A percentile compares a stretch with the other conserved stretches of the same genome.
These are phyloP conservation scores for Dinomys branickii DNA, from an alignment of 2,113 vertebrate species.

Conservation along the genomic window DNA sequence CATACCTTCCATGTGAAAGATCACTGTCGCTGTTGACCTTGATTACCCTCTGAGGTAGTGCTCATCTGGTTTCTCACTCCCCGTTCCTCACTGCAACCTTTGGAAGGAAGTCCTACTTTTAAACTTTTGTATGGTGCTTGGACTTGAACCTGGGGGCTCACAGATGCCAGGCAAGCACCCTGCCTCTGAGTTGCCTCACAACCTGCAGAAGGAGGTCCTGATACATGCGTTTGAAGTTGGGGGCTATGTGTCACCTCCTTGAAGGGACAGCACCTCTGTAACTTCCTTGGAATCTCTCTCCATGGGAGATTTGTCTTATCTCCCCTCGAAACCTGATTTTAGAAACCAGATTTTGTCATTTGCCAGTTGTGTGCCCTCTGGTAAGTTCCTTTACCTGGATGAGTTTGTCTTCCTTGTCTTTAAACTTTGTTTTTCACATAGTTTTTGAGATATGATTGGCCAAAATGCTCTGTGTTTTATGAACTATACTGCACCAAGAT, in stretches of 20 bases:
- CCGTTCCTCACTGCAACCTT: background rate
- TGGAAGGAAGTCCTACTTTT: background rate
- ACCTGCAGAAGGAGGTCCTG: background rate
- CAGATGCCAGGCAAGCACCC: background rate
- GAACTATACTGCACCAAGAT: background rate
- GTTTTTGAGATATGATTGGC: background rate
- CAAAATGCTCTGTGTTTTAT: background rate
- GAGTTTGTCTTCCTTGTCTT: constrained; percentile 47
- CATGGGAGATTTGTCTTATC: background rate
- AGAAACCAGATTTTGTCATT: constrained; percentile 17
- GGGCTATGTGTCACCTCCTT: background rate
- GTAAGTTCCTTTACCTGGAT: background rate
- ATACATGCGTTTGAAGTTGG: background rate
- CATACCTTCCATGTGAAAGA: background rate
- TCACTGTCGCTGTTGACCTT: background rate
- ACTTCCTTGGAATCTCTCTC: no score
- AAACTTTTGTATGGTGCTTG: background rate
- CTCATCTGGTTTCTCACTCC: background rate
- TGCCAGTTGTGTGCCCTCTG: background rate
- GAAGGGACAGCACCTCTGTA: background rate
- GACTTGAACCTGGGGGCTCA: background rate
- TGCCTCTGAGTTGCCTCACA: background rate
- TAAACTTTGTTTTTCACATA: constrained; percentile 37
- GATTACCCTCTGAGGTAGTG: no score
- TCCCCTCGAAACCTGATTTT: background rate